Percentiles rank a stretch among this genome's conserved stretches.
Evolutionary conservation across 2,888 invertebrate species (phyloP).

Genomic region (Pinctada fucata): DNA sequence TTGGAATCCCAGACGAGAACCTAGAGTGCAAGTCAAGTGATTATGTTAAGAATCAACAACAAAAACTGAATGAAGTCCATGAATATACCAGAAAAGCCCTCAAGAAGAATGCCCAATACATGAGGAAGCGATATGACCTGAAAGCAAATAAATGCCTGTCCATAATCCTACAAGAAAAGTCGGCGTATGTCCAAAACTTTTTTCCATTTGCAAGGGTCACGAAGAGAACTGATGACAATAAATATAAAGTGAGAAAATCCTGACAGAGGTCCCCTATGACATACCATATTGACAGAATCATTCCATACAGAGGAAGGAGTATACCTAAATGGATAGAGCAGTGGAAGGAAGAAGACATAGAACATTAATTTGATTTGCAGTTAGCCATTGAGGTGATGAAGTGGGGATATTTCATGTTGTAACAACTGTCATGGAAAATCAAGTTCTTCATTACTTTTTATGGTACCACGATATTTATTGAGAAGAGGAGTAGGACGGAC

Average conservation of each 20-base stretch:
- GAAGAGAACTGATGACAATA: neutral
- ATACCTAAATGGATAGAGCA: neutral
- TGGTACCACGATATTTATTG: neutral
- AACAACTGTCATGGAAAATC: neutral
- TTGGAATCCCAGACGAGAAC: neutral
- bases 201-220: conserved; percentile 7
- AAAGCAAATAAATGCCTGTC: neutral
- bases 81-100: neutral
- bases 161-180: neutral
- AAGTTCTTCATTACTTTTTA: neutral
- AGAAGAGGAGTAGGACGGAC: conserved; percentile 7
- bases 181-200: neutral
- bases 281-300: neutral
- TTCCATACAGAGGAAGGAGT: conserved; percentile 7
- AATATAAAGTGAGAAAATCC: neutral
- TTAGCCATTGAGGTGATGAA: neutral
- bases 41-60: neutral
- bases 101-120: neutral
- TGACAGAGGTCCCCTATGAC: neutral
- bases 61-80: conserved; percentile 1
- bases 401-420: neutral
- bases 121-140: neutral
- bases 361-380: neutral
- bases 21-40: neutral
- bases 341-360: neutral